Evolutionary conservation across 53 echinoderm and acorn worm species (phyloP), one percentile per base, ranked within the genome.

Genomic region (Henricia sp.): DNA sequence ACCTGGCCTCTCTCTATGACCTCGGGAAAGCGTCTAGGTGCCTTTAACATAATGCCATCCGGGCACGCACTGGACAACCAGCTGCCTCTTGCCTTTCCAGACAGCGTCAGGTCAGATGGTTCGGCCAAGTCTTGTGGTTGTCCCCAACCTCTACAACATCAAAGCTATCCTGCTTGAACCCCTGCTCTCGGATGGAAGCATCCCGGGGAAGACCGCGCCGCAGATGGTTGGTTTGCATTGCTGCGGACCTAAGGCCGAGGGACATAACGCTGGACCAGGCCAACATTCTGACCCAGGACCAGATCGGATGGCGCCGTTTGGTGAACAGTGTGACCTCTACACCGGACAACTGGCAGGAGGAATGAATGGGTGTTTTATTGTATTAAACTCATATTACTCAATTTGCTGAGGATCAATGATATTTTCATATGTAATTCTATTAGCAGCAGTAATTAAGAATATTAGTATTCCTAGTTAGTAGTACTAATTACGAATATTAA

Each of bases 181-280:
- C 21, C 53, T 10, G 53, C 53, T 16, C 16, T 53, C 53, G 53
- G 17, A 3, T 6, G 53, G 53, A 53, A 53, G 21, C 53, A 21
- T 21, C 53, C 53, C 57, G 16, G 27, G 57, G 57, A 57, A 57
- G 57, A 19, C 57, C 57, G 25, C 57, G 27, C 29, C 57, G 57
- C 3, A 57, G 57, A 5, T 57, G 57, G 57, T 57, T 29, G 25
- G 57, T 27, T 29, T 57, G 24, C 24, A 57, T 23, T 27, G 24
- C 57, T 12, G 26, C 3, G 1, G 57, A 44, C 57, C 12, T 57
- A 27, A 57, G 4, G 3, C 29, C 57, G 29, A 26, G 3, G 57
- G 57, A 25, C 57, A 57, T 57, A 27, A 3, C 57, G 5, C 21
- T 17, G 52, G 17, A 3, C 16, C 52, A 52, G 21, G 52, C 52